Evolutionary conservation across 2,888 invertebrate genomes (phyloP).

Genomic region (Lasius platythorax): DNA sequence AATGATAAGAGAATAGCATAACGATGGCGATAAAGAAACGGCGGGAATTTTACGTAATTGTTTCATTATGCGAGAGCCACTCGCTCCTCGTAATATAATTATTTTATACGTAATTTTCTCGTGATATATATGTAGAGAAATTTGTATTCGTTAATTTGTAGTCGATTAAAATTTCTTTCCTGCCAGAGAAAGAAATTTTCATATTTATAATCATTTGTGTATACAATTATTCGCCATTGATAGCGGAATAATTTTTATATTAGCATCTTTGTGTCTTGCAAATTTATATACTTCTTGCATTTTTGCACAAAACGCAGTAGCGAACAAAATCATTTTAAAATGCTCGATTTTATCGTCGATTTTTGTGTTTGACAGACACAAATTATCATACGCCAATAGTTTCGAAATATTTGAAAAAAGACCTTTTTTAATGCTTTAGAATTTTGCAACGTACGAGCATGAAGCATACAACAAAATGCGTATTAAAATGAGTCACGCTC

Average conservation of each 20-base stretch:
- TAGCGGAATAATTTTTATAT: background rate
- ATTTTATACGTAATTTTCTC: slow-evolving; percentile 18
- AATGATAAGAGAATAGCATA: slow-evolving; percentile 22
- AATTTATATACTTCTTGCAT: background rate
- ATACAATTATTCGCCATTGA: background rate
- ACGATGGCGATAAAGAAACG: slow-evolving; percentile 30
- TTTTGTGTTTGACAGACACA: background rate
- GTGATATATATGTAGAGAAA: slow-evolving; percentile 14
- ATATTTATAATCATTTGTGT: background rate
- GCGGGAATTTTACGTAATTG: slow-evolving; percentile 20
- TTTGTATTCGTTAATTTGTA: background rate
- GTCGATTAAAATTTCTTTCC: slow-evolving; percentile 8
- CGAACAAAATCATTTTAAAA: background rate
- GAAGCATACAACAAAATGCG: slow-evolving; percentile 23
- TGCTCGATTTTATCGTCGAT: background rate
- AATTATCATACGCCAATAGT: slow-evolving; percentile 31
- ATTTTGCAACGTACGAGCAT: background rate
- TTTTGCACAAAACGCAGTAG: background rate
- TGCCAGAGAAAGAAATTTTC: slow-evolving; percentile 2
- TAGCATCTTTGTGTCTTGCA: background rate
- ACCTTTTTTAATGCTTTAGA: background rate
- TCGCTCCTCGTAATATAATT: slow-evolving; percentile 24
- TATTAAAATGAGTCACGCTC: slow-evolving; percentile 53
- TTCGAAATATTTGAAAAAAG: background rate
- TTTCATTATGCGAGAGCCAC: slow-evolving; percentile 45